A percentile compares a stretch with the other conserved stretches of the same genome.
These are phyloP conservation scores for Mormyrus lacerda DNA, from an alignment of 2,113 vertebrate species.

Conservation along the genomic window DNA sequence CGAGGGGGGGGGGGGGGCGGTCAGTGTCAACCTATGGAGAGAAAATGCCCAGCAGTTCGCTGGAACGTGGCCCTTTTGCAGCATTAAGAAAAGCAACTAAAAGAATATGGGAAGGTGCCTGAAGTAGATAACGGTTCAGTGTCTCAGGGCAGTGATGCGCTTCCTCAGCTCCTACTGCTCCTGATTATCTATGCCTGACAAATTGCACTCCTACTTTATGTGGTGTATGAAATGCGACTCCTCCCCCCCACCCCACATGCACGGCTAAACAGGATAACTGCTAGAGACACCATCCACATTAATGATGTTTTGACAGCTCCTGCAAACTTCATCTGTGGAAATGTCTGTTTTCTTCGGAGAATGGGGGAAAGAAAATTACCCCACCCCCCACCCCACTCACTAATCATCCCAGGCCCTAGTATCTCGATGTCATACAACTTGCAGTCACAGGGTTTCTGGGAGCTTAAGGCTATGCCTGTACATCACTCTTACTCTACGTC, in stretches of 20 bases:
- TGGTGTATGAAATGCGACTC: neutral
- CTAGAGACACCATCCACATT: slow-evolving; percentile 13
- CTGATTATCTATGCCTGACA: slow-evolving; percentile 2
- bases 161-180: neutral
- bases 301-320: slow-evolving; percentile 13
- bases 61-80: slow-evolving; percentile 20
- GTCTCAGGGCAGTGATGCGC: neutral
- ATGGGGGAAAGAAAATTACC: neutral
- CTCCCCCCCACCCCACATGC: neutral
- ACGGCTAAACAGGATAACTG: slow-evolving; percentile 3
- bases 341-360: neutral
- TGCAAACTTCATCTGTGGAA: slow-evolving; percentile 14
- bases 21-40: slow-evolving; percentile 52
- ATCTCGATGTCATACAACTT: neutral
- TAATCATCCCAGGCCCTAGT: neutral
- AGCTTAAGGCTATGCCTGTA: neutral
- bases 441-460: neutral
- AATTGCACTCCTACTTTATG: neutral
- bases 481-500: neutral
- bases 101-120: slow-evolving; percentile 11
- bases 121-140: neutral
- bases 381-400: neutral
- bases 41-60: slow-evolving; percentile 37
- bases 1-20: slow-evolving; percentile 51
- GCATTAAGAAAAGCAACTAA: slow-evolving; percentile 9